Base-by-base conservation (phyloP, 2,888 invertebrate genomes). In the Tenthredo distinguenda region DNA sequence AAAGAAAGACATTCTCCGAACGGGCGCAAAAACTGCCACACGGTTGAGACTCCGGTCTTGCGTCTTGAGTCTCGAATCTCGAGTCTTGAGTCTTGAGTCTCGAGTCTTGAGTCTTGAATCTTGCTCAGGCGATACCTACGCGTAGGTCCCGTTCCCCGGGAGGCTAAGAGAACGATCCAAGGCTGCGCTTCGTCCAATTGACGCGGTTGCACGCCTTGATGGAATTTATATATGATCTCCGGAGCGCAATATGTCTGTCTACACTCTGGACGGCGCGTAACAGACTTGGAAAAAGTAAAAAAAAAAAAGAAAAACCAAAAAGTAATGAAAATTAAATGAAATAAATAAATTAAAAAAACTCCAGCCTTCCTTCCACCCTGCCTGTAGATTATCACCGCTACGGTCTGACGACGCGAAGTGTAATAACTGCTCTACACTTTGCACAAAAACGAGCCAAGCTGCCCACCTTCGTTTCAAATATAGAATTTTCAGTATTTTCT, bases 1-100 rank as follows among this genome's bases (percentile, higher is more conserved):
- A 81, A 81, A 81, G 81, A 81, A 81, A 81, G 81, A 81, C 81
- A 81, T 81, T 81, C 81, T 81, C 81, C 62, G 40, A 81, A 65
- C 62, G 81, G 37, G n/a, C 21, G 50, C 62, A 81, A 81, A 81
- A 81, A 81, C 12, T 77, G 40, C 81, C 81, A 81, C 62, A 65
- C 81, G 43, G 62, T 65, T 62, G 50, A 50, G 21, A n/a, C 74
- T 58, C 55, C 7, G 34, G n/a, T 31, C 79, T 34, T 10, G 15
- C 18, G 47, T 31, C 76, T 21, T 15, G 18, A 1, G 21, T 15
- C 50, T 47, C 34, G 47, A 6, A 1, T 68, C 31, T 50, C 9
- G 18, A 26, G n/a, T 55, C 77, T 50, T 9, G 10, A 40, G 31
- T 31, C 76, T 31, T 18, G 34, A 26, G 26, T 26, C 76, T 31